Base-by-base conservation (phyloP, 2,888 invertebrate species). In the Conistra vaccinii region DNA sequence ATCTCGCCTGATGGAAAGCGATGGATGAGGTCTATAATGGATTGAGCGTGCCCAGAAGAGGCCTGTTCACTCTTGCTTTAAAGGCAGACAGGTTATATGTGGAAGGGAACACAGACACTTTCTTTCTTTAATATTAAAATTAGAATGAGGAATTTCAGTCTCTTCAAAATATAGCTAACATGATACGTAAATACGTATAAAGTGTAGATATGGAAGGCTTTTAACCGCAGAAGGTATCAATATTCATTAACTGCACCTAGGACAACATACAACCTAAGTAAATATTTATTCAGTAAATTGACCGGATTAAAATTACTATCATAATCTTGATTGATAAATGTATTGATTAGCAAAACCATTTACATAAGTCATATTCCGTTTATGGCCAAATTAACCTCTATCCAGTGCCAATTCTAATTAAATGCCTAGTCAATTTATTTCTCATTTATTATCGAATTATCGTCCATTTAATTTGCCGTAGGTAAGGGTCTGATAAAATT, bases 321-420 rank as follows among this genome's bases (percentile, higher is more conserved):
- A 72, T 65, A 69, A 78, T 73, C 65, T 69, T 62, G 20, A 35
- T 35, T 10, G 29, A 6, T 80, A 39, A 76, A 69, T 70, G 17
- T 65, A 60, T 83, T 73, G 68, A 78, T 83, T 83, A 83, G 39
- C 62, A 23, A 62, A 63, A 53, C 57, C 29, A 58, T 70, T 77
- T n/a, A 80, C 32, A 83, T 80, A 80, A 83, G 12, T 83, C 65
- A 70, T 66, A 78, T 57, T 71, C 78, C 61, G 17, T 78, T 71
- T 63, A 71, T 39, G 29, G 66, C n/a, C 29, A 29, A 66, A 69
- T 60, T 60, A 55, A 48, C 53, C 20, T 62, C 29, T 63, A 26
- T 26, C 26, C 14, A 48, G 32, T 67, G 58, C 10, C 62, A 71
- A 67, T 55, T 20, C 48, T 35, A 72, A 72, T 78, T 60, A 83